Evolutionary conservation across 1,140 invertebrate genomes (phyloP), one percentile per base, ranked within the genome.

Genomic region (Liolophura sinensis): DNA sequence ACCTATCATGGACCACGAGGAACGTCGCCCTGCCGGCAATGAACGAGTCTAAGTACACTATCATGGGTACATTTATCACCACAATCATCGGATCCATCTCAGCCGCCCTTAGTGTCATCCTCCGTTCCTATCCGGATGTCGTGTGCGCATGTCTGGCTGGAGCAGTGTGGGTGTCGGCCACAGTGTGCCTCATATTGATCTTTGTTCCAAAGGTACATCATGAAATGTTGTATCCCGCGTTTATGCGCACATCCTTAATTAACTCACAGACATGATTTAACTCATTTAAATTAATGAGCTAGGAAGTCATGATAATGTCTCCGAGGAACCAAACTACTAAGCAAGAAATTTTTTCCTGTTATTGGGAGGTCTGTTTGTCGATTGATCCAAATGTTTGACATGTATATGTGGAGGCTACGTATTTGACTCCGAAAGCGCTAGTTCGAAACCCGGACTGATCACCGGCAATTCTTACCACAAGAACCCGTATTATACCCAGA

Each of bases 131-230:
- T 52, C 78, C 76, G n/a, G 67, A 78, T 62, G 74, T 69, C 16
- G 71, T 78, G 27, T 73, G 74, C 59, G 65, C 73, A 24, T 65
- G 70, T 60, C 56, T 73, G 47, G 70, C 72, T 46, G 47, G 73
- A 24, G 60, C 65, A 1, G 70, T 77, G 16, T 74, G 72, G 50
- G 27, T 77, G 22, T 92, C 92, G 3, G 93, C 93, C 0, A 93
- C 92, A 4, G 89, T 91, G 1, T 93, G 92, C 0, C 84, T 95
- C 11, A 92, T 91, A 75, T 85, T 95, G 62, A 86, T 95, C 24
- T 95, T 95, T 78, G 82, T 95, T 61, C 93, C 93, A 14, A 95
- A 95, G 84, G 86, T 87, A 74, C 73, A 68, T 59, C 51, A 48
- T 57, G 59, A 14, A 47, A 50, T 31, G 0, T 51, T 24, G n/a